phyloP scores from a whole-genome alignment of 2,113 vertebrate species.

The Sakesphorus luctuosus region DNA sequence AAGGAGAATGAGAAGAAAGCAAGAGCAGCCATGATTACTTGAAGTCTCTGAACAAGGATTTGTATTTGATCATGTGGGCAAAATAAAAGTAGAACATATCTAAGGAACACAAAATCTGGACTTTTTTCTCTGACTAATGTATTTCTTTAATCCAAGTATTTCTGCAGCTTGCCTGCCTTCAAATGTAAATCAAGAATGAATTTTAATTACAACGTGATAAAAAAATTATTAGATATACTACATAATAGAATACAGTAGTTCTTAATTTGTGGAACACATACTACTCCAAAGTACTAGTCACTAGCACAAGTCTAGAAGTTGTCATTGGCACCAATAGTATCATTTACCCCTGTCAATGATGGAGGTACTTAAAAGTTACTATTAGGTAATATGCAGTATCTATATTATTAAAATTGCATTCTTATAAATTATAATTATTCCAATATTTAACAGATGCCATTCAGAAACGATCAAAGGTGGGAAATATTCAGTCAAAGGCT shows the following conservation, averaged over 20 bases:
- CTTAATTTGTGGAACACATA: neutral
- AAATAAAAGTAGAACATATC: neutral
- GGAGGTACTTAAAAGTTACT: neutral
- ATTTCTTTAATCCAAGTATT: neutral
- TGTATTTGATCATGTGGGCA: neutral
- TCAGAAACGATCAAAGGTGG: neutral
- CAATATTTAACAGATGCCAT: neutral
- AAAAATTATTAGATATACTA: neutral
- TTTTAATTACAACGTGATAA: neutral
- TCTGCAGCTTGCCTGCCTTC: neutral
- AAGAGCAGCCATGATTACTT: neutral
- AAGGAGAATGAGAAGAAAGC: neutral
- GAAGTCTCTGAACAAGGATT: neutral
- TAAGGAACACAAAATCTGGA: neutral
- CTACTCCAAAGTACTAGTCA: neutral
- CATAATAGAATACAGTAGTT: neutral
- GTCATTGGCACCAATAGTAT: neutral
- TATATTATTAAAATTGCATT: neutral
- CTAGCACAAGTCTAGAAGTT: neutral
- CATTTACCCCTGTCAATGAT: neutral
- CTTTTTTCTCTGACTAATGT: neutral
- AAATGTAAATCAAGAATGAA: neutral
- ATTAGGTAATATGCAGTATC: neutral
- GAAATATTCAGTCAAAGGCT: neutral
- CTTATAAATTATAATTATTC: neutral